Conservation (phyloP, 2,888 invertebrate species). For the Apotomis betuletana region DNA sequence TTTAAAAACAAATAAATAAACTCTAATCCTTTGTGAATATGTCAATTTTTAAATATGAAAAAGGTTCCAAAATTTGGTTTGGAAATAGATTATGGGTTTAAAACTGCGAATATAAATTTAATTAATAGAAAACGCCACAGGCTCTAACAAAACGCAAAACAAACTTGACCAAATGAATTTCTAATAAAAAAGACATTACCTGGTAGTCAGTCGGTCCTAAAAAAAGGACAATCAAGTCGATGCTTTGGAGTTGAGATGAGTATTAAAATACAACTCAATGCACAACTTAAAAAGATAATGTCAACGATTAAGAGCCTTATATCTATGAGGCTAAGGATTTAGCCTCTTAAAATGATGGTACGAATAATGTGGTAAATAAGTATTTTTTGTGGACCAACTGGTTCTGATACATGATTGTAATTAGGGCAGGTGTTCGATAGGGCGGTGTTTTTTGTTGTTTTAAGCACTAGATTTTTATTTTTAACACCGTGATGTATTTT, state of each 20-base stretch:
- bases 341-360: background rate
- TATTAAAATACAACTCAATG: constrained; percentile 44
- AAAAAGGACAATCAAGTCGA: constrained; percentile 49
- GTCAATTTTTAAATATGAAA: no score
- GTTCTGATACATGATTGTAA: constrained; percentile 65
- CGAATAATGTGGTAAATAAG: constrained; percentile 48
- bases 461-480: constrained; percentile 47
- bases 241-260: constrained; percentile 55
- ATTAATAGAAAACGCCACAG: constrained; percentile 13
- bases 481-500: constrained; percentile 34
- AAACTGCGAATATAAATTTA: background rate
- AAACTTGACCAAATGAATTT: constrained; percentile 49
- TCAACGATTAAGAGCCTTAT: no score
- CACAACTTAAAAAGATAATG: no score
- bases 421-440: constrained; percentile 76
- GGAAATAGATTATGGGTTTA: no score
- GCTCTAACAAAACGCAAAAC: constrained; percentile 48
- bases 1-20: no score
- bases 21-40: no score
- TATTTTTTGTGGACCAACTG: constrained; percentile 60
- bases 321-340: constrained; percentile 41
- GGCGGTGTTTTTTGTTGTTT: constrained; percentile 61
- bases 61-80: no score
- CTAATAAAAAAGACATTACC: constrained; percentile 73
- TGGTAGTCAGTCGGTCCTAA: constrained; percentile 67